Evolutionary conservation across 2,888 invertebrate genomes (phyloP), one percentile per base, ranked within the genome.

Genomic region (Drosophila ustulata): DNA sequence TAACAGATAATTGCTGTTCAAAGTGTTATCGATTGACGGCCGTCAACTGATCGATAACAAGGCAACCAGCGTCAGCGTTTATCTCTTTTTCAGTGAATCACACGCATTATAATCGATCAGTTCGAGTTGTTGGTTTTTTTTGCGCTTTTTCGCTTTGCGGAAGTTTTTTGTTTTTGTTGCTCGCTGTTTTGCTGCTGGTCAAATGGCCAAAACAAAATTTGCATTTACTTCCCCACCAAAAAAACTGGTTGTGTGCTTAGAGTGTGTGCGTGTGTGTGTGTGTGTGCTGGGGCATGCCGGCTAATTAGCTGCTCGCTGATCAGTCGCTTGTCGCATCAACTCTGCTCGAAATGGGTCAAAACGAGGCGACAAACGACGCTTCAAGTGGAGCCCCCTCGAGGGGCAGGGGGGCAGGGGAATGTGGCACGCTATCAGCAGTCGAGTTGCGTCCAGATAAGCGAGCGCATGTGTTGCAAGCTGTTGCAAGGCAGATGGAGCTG

Each of bases 151-250:
- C 39, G 28, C 18, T 63, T 63, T 63, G 56, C 63, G 63, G 63
- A 63, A 63, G 63, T 63, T 63, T 61, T 34, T 23, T 58, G 18
- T 37, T 37, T 56, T 39, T 25, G 30, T 0, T 9, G 32, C 9
- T 34, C 28, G 34, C 34, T 37, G 9, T n/a, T 4, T n/a, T 47
- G 18, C 8, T 47, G 51, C 37, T 58, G 23, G 51, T 45, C 61
- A 49, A 55, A 64, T 49, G 73, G 51, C 26, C 68, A 58, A 67
- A 66, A 78, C 65, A 65, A 75, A 78, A 89, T 88, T 87, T 80
- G 86, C 85, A 89, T 88, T 88, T 82, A 83, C 88, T 89, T 89
- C 88, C 82, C 88, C 78, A 59, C 70, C 34, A 43, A 39, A 43
- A 13, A 52, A 74, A 74, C 75, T 75, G 75, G 73, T 73, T 69